A percentile compares a stretch with the other conserved stretches of the same genome.
These are phyloP conservation scores for Labroides dimidiatus DNA, from an alignment of 2,797 vertebrate species.

Conservation along the genomic window DNA sequence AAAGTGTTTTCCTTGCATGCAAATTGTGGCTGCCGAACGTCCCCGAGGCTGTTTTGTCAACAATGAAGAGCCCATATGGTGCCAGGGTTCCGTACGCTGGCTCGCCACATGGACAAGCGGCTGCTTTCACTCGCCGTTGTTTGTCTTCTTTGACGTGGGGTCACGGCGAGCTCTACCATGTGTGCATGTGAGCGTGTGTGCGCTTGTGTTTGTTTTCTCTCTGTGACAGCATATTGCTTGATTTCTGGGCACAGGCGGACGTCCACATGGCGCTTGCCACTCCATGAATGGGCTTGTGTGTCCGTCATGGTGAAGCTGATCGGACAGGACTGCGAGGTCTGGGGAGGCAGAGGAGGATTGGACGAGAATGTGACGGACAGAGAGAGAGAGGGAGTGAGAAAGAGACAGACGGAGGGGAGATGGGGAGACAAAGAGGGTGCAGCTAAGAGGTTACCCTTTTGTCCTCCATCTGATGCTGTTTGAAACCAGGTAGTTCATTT, in stretches of 20 bases:
- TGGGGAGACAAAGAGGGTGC: constrained; percentile 47
- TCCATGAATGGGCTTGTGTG: constrained; percentile 73
- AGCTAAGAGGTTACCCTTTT: constrained; percentile 53
- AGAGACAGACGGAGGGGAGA: constrained; percentile 23
- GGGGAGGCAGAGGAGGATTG: constrained; percentile 37
- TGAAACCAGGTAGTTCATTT: constrained; percentile 65
- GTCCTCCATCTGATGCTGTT: constrained; percentile 54
- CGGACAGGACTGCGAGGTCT: constrained; percentile 63
- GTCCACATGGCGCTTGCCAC: constrained; percentile 73
- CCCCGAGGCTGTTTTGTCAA: constrained; percentile 79
- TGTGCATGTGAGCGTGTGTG: constrained; percentile 53
- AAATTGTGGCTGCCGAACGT: constrained; percentile 72
- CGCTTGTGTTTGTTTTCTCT: constrained; percentile 52
- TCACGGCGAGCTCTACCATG: constrained; percentile 54
- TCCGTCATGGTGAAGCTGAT: constrained; percentile 68
- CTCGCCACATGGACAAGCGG: constrained; percentile 69
- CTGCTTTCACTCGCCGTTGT: constrained; percentile 62
- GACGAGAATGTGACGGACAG: constrained; percentile 47
- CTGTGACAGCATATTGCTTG: constrained; percentile 76
- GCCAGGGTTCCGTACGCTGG: constrained; percentile 58
- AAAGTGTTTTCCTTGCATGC: constrained; percentile 70
- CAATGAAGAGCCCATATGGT: constrained; percentile 80
- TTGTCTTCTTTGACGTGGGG: constrained; percentile 80
- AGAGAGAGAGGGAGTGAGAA: background rate
- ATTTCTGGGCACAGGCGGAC: constrained; percentile 73